Base-by-base conservation (phyloP, 2,113 vertebrate species). In the Sminthopsis crassicaudata region DNA sequence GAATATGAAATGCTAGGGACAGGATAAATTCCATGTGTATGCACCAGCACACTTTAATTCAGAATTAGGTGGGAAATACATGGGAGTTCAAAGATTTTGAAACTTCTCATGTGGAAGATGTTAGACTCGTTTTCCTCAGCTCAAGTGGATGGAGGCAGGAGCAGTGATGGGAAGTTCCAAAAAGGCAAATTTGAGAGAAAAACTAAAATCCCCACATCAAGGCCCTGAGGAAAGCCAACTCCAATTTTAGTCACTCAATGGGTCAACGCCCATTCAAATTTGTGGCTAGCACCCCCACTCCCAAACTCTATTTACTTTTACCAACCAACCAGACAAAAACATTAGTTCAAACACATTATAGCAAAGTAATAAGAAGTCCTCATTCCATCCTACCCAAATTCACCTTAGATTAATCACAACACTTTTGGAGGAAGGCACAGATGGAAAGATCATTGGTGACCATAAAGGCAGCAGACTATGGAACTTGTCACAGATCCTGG, bases 211-310 rank as follows among this genome's bases (percentile, higher is more conserved):
- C 14, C 12, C 8, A 30, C 16, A 76, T n/a, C 1, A n/a, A n/a
- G 30, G 4, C 36, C 4, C 60, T 0, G 0, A n/a, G 14, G 60
- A n/a, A 76, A n/a, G 27, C 2, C 27, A 67, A 5, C 5, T 16
- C 36, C 5, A 67, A 14, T 76, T n/a, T 76, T 27, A 30, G 57
- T 2, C 2, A 27, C 57, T 30, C 10, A 12, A 12, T 60, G 36
- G 36, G 60, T n/a, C 16, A 19, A n/a, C 4, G 1, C 14, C 14
- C 60, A n/a, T 76, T 76, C 14, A n/a, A 76, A 76, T n/a, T n/a
- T 4, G 19, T n/a, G 36, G 60, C 60, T 76, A 76, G 1, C n/a
- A 36, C n/a, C 25, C 0, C 14, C 36, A 54, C 6, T 14, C 27
- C 2, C n/a, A 36, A 76, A 0, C n/a, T n/a, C 4, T 76, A 1